Percentiles rank a stretch among this genome's conserved stretches.
Conservation (phyloP, 2,113 vertebrate species). For the Maccullochella peelii region DNA sequence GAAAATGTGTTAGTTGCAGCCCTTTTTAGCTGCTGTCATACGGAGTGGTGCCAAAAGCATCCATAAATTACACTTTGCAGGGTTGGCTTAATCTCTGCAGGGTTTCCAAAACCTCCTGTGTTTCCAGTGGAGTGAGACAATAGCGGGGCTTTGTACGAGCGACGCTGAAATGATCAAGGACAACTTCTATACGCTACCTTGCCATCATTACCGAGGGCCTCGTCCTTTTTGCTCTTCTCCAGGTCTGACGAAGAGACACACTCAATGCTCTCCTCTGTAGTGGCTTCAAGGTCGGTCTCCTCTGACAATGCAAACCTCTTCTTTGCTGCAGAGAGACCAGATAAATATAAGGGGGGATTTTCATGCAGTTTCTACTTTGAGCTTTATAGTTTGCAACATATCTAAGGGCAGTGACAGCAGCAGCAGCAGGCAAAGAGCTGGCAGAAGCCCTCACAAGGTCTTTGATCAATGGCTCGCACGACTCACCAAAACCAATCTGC, state of each 20-base stretch:
- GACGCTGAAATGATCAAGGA: not conserved
- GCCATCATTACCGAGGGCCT: constrained; percentile 39
- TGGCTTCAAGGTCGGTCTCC: constrained; percentile 91
- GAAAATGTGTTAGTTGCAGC: not conserved
- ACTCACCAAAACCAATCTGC: constrained; percentile 40
- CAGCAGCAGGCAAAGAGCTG: constrained; percentile 6
- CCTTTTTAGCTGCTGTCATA: not conserved
- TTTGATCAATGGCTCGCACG: constrained; percentile 51
- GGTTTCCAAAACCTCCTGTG: not conserved
- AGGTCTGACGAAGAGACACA: constrained; percentile 88
- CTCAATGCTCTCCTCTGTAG: constrained; percentile 84
- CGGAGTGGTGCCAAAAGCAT: not conserved
- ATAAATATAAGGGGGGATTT: not conserved
- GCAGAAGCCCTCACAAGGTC: constrained; percentile 15
- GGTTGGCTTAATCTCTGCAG: not conserved
- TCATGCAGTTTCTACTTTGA: constrained; percentile 7
- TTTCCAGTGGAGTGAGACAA: not conserved
- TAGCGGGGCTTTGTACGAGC: not conserved
- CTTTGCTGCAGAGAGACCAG: constrained; percentile 67
- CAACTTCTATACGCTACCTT: constrained; percentile 75
- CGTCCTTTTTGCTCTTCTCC: constrained; percentile 86
- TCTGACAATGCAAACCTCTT: constrained; percentile 77
- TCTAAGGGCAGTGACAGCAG: constrained; percentile 44
- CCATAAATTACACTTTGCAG: constrained; percentile 17
- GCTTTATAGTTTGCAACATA: constrained; percentile 8